Evolutionary conservation across 1,140 invertebrate species (phyloP).

Genomic region (Mactra quadrangularis): DNA sequence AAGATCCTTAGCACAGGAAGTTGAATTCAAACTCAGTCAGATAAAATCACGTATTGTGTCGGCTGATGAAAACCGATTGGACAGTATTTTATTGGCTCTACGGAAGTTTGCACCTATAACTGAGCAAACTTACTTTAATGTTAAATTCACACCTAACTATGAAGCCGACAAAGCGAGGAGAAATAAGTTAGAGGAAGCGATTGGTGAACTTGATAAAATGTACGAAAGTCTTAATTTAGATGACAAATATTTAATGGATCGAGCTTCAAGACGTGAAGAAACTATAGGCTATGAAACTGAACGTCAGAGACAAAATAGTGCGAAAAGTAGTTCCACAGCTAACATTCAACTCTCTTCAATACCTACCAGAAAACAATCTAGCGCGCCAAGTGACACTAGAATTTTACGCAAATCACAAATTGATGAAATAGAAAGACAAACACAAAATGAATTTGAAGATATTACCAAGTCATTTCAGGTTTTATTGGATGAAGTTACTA

Average conservation of each 20-base stretch:
- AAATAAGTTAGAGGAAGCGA: slow-evolving; percentile 76
- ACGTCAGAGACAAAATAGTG: neutral
- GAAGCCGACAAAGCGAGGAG: slow-evolving; percentile 68
- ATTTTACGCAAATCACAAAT: slow-evolving; percentile 61
- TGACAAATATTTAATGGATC: slow-evolving; percentile 62
- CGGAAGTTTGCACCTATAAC: slow-evolving; percentile 75
- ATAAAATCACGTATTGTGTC: slow-evolving; percentile 77
- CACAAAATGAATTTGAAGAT: slow-evolving; percentile 77
- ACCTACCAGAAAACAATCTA: slow-evolving; percentile 8
- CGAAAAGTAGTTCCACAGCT: slow-evolving; percentile 28
- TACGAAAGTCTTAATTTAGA: slow-evolving; percentile 74
- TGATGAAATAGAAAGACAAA: slow-evolving; percentile 71
- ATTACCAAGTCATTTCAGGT: slow-evolving; percentile 79
- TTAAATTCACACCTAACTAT: slow-evolving; percentile 63
- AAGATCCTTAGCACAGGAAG: slow-evolving; percentile 74
- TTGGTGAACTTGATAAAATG: slow-evolving; percentile 77
- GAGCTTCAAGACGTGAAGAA: slow-evolving; percentile 63
- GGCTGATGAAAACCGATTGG: slow-evolving; percentile 77
- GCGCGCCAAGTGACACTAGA: slow-evolving; percentile 20
- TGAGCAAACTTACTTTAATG: slow-evolving; percentile 57
- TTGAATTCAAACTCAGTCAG: slow-evolving; percentile 73
- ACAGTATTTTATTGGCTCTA: slow-evolving; percentile 74
- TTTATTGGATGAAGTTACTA: slow-evolving; percentile 76
- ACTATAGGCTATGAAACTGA: slow-evolving; percentile 34
- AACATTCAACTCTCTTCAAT: slow-evolving; percentile 45